These are phyloP conservation scores for Sceloporus undulatus DNA, from an alignment of 2,113 vertebrate species.

Conservation along the genomic window DNA sequence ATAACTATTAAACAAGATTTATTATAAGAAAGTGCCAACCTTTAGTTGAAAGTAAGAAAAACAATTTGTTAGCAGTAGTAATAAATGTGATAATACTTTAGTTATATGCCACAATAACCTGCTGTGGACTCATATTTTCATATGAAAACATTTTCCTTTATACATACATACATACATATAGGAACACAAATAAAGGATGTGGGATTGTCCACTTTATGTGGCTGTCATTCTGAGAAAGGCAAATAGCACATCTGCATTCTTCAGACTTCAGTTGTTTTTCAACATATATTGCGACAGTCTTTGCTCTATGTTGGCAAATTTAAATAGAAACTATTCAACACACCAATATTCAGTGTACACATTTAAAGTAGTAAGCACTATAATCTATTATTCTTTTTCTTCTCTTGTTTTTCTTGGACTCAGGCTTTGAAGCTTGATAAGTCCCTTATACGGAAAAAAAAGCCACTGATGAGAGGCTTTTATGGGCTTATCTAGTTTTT, in stretches of 20 bases:
- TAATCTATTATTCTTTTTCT: neutral
- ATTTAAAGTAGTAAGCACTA: slow-evolving; percentile 12
- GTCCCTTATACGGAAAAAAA: neutral
- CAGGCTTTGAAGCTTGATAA: neutral
- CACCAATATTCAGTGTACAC: neutral
- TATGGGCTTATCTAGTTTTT: neutral
- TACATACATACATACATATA: neutral
- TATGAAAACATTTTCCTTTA: neutral
- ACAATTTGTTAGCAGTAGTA: neutral
- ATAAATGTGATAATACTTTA: neutral
- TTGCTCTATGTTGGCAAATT: neutral
- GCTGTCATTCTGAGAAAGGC: neutral
- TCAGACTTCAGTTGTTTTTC: neutral
- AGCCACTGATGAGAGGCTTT: neutral
- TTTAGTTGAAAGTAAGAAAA: neutral
- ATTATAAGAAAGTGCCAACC: neutral
- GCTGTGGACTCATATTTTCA: neutral
- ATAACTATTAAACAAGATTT: slow-evolving; percentile 4
- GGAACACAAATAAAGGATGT: neutral
- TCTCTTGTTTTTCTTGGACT: neutral
- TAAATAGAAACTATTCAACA: neutral
- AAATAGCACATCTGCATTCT: neutral
- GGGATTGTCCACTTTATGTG: neutral
- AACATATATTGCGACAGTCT: neutral
- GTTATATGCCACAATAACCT: neutral